Evolutionary conservation across 2,113 vertebrate genomes (phyloP).

Genomic region (Pardalotus punctatus): DNA sequence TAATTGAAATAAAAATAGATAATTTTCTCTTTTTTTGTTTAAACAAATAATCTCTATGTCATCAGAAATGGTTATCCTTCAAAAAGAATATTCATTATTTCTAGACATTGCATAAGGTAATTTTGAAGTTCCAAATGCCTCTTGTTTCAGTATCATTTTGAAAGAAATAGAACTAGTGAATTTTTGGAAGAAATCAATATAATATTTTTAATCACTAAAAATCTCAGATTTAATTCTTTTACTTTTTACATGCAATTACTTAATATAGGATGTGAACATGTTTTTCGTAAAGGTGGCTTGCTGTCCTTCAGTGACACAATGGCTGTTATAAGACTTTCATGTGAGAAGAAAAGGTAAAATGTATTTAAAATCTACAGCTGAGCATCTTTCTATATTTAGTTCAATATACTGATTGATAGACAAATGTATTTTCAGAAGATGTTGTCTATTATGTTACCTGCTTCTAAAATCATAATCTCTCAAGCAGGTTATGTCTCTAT

Average conservation of each 20-base stretch:
- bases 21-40: not conserved
- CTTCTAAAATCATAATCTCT: not conserved
- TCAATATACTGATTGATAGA: not conserved
- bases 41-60: not conserved
- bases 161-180: not conserved
- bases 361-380: not conserved
- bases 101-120: not conserved
- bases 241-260: not conserved
- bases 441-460: not conserved
- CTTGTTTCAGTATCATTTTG: not conserved
- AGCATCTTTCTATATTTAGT: not conserved
- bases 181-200: not conserved
- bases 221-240: not conserved
- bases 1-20: not conserved
- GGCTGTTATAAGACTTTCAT: not conserved
- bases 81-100: not conserved
- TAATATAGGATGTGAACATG: not conserved
- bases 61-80: not conserved
- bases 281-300: not conserved
- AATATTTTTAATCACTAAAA: not conserved
- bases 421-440: not conserved
- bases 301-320: not conserved
- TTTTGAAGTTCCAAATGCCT: not conserved
- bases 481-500: not conserved
- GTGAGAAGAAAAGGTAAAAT: not conserved